These are phyloP conservation scores for Ptychochromis oligacanthus DNA, from an alignment of 2,113 vertebrate genomes.

Conservation along the genomic window DNA sequence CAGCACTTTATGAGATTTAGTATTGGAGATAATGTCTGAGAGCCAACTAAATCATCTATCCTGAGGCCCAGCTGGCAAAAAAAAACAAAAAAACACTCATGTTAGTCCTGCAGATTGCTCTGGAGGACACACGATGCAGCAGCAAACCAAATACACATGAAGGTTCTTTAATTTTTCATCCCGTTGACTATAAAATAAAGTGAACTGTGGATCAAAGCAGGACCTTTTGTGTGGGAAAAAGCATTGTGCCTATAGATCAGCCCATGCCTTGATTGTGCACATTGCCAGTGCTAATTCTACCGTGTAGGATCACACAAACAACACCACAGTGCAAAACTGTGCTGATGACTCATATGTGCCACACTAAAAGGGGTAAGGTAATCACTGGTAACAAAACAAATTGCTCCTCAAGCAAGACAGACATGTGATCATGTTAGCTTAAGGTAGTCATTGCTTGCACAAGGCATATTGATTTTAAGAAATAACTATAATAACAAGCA, in stretches of 20 bases:
- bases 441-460: neutral
- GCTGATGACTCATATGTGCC: neutral
- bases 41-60: slow-evolving; percentile 27
- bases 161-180: slow-evolving; percentile 26
- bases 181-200: slow-evolving; percentile 12
- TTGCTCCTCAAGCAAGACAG: neutral
- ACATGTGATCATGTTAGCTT: neutral
- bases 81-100: neutral
- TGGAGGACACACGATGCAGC: neutral
- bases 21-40: slow-evolving; percentile 42
- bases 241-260: neutral
- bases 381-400: neutral
- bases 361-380: neutral
- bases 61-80: slow-evolving; percentile 19
- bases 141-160: slow-evolving; percentile 16
- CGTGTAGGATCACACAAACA: neutral
- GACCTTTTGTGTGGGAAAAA: slow-evolving; percentile 2
- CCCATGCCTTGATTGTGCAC: neutral
- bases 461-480: slow-evolving; percentile 6
- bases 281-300: neutral
- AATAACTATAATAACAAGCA: neutral
- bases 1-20: slow-evolving; percentile 39
- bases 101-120: slow-evolving; percentile 30
- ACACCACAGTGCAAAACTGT: neutral
- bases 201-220: neutral